A percentile compares a stretch with the other conserved stretches of the same genome.
phyloP scores from a whole-genome alignment of 92 coral and sea anemone species.

The Scolanthus callimorphus region DNA sequence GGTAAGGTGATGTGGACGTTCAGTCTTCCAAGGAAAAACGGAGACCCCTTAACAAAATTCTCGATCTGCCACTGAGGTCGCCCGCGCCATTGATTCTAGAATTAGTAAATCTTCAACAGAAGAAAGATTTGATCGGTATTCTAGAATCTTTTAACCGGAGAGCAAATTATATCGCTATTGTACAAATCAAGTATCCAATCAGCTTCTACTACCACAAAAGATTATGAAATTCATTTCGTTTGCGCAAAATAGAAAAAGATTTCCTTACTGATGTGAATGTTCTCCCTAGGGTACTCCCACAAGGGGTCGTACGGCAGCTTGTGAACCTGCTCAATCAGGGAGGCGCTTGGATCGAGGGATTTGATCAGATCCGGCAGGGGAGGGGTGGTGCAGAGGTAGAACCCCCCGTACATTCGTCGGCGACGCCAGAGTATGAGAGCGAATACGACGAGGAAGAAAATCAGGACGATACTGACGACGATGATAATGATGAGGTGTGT shows the following conservation, averaged over 20 bases:
- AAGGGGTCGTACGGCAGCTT: slow-evolving; percentile 80
- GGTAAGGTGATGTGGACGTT: not conserved
- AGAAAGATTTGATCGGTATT: too few relatives aligned
- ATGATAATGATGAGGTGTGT: slow-evolving; percentile 46
- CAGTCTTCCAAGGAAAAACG: not conserved
- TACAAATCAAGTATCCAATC: too few relatives aligned
- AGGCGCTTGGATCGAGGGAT: slow-evolving; percentile 63
- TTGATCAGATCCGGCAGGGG: slow-evolving; percentile 94
- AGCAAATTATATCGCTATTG: too few relatives aligned
- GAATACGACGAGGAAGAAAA: slow-evolving; percentile 44
- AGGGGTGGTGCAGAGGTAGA: slow-evolving; percentile 90
- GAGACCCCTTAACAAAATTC: too few relatives aligned
- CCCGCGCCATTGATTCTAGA: too few relatives aligned
- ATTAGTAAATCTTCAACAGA: too few relatives aligned
- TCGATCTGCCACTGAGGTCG: too few relatives aligned
- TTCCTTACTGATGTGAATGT: slow-evolving; percentile 56
- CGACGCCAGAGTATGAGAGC: slow-evolving; percentile 73
- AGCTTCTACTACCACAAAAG: too few relatives aligned
- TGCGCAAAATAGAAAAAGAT: too few relatives aligned
- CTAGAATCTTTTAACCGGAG: too few relatives aligned
- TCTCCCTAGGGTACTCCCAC: slow-evolving; percentile 95
- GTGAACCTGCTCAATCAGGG: slow-evolving; percentile 82
- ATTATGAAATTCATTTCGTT: too few relatives aligned
- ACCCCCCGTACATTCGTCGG: slow-evolving; percentile 79
- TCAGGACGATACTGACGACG: slow-evolving; percentile 33